Conservation (phyloP, 2,113 vertebrate genomes). For the Corythaeola cristata region DNA sequence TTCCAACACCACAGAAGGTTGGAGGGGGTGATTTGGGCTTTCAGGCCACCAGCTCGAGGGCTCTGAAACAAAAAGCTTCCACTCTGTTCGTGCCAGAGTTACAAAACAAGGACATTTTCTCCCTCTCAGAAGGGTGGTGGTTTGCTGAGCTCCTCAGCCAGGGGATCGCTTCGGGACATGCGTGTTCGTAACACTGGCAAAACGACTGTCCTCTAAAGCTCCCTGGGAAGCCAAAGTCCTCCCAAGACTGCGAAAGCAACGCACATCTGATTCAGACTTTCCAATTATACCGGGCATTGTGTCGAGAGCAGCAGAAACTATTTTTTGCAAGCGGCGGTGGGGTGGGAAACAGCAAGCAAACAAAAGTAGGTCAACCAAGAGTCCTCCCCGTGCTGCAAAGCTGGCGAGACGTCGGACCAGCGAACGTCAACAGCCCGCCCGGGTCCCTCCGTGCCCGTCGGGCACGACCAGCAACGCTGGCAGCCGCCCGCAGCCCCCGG, state of each 20-base stretch:
- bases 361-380: slow-evolving; percentile 1
- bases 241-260: not conserved
- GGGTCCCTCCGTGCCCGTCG: not conserved
- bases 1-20: not conserved
- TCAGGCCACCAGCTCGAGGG: not conserved
- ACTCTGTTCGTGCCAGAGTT: not conserved
- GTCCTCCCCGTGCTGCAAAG: not conserved
- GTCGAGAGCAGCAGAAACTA: not conserved
- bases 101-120: not conserved
- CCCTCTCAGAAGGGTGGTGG: not conserved
- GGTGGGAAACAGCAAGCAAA: slow-evolving; percentile 6
- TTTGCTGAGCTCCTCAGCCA: slow-evolving; percentile 3
- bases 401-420: not conserved
- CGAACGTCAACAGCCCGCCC: not conserved
- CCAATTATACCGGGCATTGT: not conserved
- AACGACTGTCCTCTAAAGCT: not conserved
- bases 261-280: slow-evolving; percentile 11
- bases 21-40: not conserved
- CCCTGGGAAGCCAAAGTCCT: not conserved
- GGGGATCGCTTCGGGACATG: not conserved
- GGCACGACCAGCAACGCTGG: not conserved
- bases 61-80: not conserved
- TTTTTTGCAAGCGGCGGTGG: not conserved
- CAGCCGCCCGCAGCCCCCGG: not conserved
- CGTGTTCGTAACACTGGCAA: not conserved